Evolutionary conservation across 1,140 invertebrate genomes (phyloP).

Genomic region (Nasonia giraulti): DNA sequence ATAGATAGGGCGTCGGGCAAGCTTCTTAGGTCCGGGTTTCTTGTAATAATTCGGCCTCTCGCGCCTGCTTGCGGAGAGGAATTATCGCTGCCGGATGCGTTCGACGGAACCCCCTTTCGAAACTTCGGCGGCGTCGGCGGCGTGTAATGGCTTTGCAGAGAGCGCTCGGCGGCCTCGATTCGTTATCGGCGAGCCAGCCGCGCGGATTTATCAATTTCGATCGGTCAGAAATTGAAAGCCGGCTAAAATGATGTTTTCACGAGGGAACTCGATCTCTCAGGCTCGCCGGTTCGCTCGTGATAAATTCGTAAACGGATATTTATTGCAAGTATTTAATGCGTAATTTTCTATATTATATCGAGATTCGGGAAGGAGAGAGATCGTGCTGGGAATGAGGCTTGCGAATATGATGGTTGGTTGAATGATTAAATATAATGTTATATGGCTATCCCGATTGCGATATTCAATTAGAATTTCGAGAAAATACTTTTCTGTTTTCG

Average conservation of each 20-base stretch:
- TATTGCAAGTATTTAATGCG: too few relatives aligned
- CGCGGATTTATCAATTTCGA: background rate
- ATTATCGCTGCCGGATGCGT: conserved; percentile 2
- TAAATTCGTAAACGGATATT: background rate
- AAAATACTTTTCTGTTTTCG: too few relatives aligned
- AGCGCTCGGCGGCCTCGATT: background rate
- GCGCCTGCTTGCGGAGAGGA: background rate
- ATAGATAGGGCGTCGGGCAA: background rate
- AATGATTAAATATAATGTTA: too few relatives aligned
- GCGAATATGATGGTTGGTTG: too few relatives aligned
- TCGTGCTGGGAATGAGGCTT: too few relatives aligned
- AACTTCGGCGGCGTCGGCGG: background rate
- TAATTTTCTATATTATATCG: too few relatives aligned
- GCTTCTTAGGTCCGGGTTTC: background rate
- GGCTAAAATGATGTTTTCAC: background rate
- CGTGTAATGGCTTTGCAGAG: background rate
- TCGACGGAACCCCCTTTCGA: background rate
- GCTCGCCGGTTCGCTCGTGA: background rate
- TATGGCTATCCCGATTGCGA: too few relatives aligned
- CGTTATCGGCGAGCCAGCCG: background rate
- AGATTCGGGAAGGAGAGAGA: too few relatives aligned
- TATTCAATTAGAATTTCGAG: too few relatives aligned
- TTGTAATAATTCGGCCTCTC: background rate
- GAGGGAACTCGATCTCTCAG: background rate
- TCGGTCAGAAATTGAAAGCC: background rate